These are phyloP conservation scores for Variabilichromis moorii DNA, from an alignment of 2,113 vertebrate species.

Conservation along the genomic window DNA sequence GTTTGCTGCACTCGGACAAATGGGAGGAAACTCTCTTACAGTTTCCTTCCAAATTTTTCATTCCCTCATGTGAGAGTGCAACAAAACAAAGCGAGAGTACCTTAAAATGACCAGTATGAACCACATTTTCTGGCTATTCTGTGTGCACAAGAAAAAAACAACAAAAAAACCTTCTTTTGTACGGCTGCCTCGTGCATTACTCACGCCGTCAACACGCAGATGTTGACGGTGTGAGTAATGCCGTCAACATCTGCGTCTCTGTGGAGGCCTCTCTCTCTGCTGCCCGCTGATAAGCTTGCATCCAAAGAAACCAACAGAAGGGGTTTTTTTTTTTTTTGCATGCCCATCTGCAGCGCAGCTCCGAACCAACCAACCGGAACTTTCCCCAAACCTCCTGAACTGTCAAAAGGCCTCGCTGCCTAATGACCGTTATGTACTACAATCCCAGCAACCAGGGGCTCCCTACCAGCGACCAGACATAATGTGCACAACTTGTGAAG, in stretches of 20 bases:
- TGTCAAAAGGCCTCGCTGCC: slow-evolving; percentile 28
- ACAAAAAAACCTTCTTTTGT: background rate
- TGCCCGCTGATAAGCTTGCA: slow-evolving; percentile 13
- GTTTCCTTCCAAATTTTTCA: background rate
- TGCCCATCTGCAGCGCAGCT: slow-evolving; percentile 48
- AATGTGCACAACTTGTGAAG: background rate
- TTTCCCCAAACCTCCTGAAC: slow-evolving; percentile 11
- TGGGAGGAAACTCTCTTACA: background rate
- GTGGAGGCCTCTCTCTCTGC: background rate
- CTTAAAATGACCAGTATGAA: background rate
- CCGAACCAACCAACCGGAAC: slow-evolving; percentile 23
- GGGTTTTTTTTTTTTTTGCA: background rate
- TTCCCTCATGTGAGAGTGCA: background rate
- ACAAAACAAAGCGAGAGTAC: background rate
- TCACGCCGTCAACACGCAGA: background rate
- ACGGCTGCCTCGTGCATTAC: background rate
- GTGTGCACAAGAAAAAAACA: background rate
- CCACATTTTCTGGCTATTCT: background rate
- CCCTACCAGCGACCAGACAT: background rate
- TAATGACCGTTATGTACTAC: background rate
- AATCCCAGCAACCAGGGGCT: background rate
- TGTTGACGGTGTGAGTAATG: no score
- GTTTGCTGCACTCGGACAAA: background rate
- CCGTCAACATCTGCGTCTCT: no score
- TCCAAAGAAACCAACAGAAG: slow-evolving; percentile 21